Base-by-base conservation (phyloP, 2,113 vertebrate genomes). In the Phalacrocorax brasilianus region DNA sequence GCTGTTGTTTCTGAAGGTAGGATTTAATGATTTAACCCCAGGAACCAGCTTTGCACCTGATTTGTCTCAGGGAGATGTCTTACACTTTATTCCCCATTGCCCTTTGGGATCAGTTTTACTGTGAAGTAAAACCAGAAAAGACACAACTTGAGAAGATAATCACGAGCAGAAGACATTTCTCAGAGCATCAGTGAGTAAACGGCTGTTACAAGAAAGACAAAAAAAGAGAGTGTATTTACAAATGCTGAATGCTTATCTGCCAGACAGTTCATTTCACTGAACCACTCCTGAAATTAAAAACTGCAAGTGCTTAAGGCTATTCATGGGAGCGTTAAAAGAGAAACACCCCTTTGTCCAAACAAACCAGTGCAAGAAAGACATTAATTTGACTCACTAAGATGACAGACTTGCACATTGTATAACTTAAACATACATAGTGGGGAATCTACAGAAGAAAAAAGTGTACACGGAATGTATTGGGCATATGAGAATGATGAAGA, bases 231-330 rank as follows among this genome's bases (percentile, higher is more conserved):
- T 75, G 27, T 73, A 95, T 94, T 88, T 89, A 76, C 58, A 82
- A 95, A 66, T 77, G 89, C n/a, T 92, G 77, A 93, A 73, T 47
- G 74, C 88, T 91, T 70, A 96, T 93, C 90, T 91, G 84, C 92
- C 84, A 91, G 86, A 94, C 79, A 85, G 85, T 61, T 92, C 88
- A 95, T 96, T 95, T 94, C 88, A 93, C 67, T 71, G 86, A 97
- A 95, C 95, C 96, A 95, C 95, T 95, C 97, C 96, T 97, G 95
- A 95, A 92, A 96, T 91, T 79, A 97, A 96, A 93, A 97, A 65
- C 92, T 86, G 70, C n/a, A 74, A 93, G 66, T 32, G 97, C 95
- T 95, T 82, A 73, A 88, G 95, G 95, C 94, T 93, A 85, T 93
- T 96, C 95, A 94, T 8, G 81, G 85, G 84, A 97, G 94, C 12